Evolutionary conservation across 2,113 vertebrate genomes (phyloP).

Genomic region (Lampris incognitus): DNA sequence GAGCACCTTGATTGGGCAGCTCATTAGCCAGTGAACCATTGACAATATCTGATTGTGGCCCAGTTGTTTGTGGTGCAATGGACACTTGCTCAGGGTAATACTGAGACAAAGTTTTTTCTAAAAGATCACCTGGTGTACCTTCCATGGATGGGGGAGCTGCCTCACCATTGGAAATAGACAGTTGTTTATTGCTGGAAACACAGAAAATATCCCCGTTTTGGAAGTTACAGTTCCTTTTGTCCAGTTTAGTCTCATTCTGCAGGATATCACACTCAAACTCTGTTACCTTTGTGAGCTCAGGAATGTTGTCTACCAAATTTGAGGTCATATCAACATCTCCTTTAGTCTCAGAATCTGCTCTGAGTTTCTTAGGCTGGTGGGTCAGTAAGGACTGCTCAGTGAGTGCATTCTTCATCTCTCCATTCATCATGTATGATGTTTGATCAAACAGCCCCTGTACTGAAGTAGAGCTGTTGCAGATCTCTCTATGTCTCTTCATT

Average conservation of each 20-base stretch:
- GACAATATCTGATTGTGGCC: slow-evolving; percentile 85
- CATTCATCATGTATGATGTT: slow-evolving; percentile 86
- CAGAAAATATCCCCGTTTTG: slow-evolving; percentile 85
- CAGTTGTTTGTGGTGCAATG: slow-evolving; percentile 87
- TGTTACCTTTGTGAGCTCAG: slow-evolving; percentile 75
- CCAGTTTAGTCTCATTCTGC: slow-evolving; percentile 79
- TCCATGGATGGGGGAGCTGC: slow-evolving; percentile 88
- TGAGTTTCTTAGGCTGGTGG: slow-evolving; percentile 87
- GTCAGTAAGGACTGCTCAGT: slow-evolving; percentile 66
- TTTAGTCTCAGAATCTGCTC: slow-evolving; percentile 83
- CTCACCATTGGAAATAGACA: slow-evolving; percentile 93
- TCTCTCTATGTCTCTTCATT: slow-evolving; percentile 84
- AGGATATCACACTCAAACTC: slow-evolving; percentile 77
- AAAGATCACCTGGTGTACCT: slow-evolving; percentile 86
- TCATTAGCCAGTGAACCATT: slow-evolving; percentile 84
- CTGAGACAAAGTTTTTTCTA: slow-evolving; percentile 91
- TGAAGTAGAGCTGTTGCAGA: slow-evolving; percentile 77
- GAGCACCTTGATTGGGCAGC: slow-evolving; percentile 81
- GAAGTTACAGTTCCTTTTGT: slow-evolving; percentile 82
- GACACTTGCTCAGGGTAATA: slow-evolving; percentile 91
- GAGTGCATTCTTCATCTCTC: slow-evolving; percentile 88
- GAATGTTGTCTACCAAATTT: slow-evolving; percentile 73
- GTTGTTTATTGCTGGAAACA: slow-evolving; percentile 86
- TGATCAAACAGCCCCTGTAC: slow-evolving; percentile 81
- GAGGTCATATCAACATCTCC: slow-evolving; percentile 76